Conservation (phyloP, 1,140 invertebrate species). For the Vanessa atalanta region DNA sequence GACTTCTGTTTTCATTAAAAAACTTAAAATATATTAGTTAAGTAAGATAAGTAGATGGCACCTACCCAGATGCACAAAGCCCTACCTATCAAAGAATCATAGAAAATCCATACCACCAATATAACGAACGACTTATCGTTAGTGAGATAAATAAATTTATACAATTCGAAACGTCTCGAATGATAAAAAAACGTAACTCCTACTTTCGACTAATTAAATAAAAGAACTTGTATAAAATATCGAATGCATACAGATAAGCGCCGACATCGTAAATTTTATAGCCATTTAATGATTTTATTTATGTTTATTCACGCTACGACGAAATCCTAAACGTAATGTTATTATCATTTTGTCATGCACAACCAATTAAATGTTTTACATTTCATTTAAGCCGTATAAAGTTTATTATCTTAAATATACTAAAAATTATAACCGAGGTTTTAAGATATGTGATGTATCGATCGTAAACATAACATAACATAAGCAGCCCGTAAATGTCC, state of each 20-base stretch:
- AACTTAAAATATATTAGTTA: too few species aligned
- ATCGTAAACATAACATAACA: too few species aligned
- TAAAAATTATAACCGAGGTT: neutral
- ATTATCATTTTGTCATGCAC: conserved; percentile 44
- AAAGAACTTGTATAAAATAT: conserved; percentile 18
- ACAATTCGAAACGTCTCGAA: neutral
- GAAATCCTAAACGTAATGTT: conserved; percentile 28
- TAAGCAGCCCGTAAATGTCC: too few species aligned
- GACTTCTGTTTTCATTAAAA: too few species aligned
- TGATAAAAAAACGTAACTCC: neutral
- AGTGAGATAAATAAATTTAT: neutral
- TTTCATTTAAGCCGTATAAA: conserved; percentile 6
- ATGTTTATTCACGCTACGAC: conserved; percentile 32
- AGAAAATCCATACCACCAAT: too few species aligned
- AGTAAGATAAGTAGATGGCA: too few species aligned
- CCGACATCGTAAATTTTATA: conserved; percentile 43
- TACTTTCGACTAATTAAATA: conserved; percentile 25
- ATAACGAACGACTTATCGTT: too few species aligned
- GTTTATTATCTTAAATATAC: conserved; percentile 3
- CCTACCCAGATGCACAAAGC: too few species aligned
- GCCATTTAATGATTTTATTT: conserved; percentile 40
- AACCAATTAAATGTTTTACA: conserved; percentile 42
- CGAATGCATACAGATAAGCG: conserved; percentile 34
- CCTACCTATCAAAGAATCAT: too few species aligned
- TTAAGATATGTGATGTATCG: neutral